Evolutionary conservation across 2,113 vertebrate genomes (phyloP).

Genomic region (Anarrhichthys ocellatus): DNA sequence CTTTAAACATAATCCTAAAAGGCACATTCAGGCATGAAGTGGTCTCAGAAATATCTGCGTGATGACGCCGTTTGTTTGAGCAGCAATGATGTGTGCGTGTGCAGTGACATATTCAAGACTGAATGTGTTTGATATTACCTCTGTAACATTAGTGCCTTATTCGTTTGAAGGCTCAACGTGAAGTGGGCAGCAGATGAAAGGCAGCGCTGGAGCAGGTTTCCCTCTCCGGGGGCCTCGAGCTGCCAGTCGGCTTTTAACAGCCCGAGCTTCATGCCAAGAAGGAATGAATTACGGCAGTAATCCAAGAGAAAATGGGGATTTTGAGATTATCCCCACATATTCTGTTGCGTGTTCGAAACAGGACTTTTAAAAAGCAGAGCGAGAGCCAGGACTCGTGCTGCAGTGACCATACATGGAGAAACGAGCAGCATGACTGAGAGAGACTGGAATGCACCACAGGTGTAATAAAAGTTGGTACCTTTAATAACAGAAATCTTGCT

Average conservation of each 20-base stretch:
- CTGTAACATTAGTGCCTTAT: constrained; percentile 32
- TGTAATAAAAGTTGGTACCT: constrained; percentile 77
- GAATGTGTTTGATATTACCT: constrained; percentile 64
- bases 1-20: too few relatives aligned
- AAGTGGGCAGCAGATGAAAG: constrained; percentile 63
- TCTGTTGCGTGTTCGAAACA: constrained; percentile 42
- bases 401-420: constrained; percentile 68
- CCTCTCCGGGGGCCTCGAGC: constrained; percentile 20
- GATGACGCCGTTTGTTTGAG: constrained; percentile 44
- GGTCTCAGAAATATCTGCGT: constrained; percentile 24
- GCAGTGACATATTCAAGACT: constrained; percentile 32
- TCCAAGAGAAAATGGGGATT: constrained; percentile 61
- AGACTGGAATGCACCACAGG: constrained; percentile 56
- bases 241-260: constrained; percentile 54
- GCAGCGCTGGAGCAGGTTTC: constrained; percentile 30
- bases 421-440: constrained; percentile 25
- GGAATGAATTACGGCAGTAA: constrained; percentile 55
- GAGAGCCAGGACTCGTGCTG: constrained; percentile 19
- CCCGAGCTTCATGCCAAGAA: constrained; percentile 50
- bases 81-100: constrained; percentile 11
- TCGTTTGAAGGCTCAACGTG: constrained; percentile 40
- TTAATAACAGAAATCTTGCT: constrained; percentile 76
- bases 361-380: constrained; percentile 17
- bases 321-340: constrained; percentile 59
- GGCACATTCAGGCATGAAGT: background rate